A percentile compares a stretch with the other conserved stretches of the same genome.
phyloP scores from a whole-genome alignment of 2,113 vertebrate species.

The Sprattus sprattus region DNA sequence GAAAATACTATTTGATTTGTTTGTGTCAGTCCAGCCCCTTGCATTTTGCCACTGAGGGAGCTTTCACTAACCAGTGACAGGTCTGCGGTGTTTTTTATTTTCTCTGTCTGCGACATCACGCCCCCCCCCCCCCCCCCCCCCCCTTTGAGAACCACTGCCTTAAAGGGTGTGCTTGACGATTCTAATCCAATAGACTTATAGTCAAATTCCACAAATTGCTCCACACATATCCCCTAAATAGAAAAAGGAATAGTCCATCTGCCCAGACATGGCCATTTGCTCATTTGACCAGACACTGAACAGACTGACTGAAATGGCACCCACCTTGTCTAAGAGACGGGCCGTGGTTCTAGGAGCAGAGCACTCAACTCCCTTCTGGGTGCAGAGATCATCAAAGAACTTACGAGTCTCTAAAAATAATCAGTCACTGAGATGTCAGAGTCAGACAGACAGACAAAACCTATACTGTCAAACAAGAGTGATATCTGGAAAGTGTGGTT shows the following conservation, averaged over 20 bases:
- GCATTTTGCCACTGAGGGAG: no score
- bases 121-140: no score
- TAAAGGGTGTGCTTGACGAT: no score
- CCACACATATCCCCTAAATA: not conserved
- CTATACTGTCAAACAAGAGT: not conserved
- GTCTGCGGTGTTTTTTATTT: no score
- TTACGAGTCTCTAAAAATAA: constrained; percentile 81
- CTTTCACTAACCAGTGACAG: no score
- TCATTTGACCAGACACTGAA: not conserved
- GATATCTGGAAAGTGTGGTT: not conserved
- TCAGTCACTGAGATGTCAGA: not conserved
- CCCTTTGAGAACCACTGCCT: no score
- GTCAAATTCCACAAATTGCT: no score
- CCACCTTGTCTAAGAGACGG: constrained; percentile 93
- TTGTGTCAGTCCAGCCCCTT: no score
- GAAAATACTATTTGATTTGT: no score
- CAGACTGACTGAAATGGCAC: not conserved
- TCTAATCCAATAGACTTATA: no score
- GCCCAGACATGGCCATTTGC: not conserved
- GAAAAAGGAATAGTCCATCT: not conserved
- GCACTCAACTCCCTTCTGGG: constrained; percentile 86
- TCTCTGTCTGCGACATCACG: no score
- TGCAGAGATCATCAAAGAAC: constrained; percentile 88
- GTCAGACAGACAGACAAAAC: not conserved
- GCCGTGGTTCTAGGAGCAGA: constrained; percentile 89